Conservation (phyloP, 2,888 invertebrate genomes). For the Drosophila austrosaltans region DNA sequence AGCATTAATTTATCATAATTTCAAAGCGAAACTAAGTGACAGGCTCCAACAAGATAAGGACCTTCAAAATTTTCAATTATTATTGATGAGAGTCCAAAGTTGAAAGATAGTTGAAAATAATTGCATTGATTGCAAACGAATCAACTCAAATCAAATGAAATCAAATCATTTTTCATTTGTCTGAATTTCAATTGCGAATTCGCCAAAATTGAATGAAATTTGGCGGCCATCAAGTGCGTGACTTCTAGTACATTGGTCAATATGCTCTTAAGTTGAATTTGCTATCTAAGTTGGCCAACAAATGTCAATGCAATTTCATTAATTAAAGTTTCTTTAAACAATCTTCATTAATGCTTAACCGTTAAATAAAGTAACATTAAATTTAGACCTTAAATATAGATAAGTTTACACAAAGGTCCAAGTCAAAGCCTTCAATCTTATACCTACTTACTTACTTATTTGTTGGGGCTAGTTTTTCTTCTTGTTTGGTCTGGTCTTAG, state of each 20-base stretch:
- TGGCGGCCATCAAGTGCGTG: background rate
- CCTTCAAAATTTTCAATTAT: slow-evolving; percentile 63
- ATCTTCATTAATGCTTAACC: slow-evolving; percentile 49
- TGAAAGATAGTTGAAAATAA: slow-evolving; percentile 12
- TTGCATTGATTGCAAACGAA: slow-evolving; percentile 18
- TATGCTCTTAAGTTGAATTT: background rate
- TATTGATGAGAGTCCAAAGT: slow-evolving; percentile 57
- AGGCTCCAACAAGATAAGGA: slow-evolving; percentile 31
- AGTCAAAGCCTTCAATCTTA: background rate
- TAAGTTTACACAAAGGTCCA: background rate
- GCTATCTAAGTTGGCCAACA: background rate
- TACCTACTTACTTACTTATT: background rate
- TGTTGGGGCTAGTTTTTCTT: background rate
- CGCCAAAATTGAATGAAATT: background rate
- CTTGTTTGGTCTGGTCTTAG: slow-evolving; percentile 36
- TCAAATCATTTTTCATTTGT: slow-evolving; percentile 13
- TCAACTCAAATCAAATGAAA: background rate
- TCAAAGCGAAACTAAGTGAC: slow-evolving; percentile 35
- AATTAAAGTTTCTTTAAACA: slow-evolving; percentile 35
- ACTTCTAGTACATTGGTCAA: slow-evolving; percentile 4
- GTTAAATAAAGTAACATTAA: slow-evolving; percentile 55
- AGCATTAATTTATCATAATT: slow-evolving; percentile 71
- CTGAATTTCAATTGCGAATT: background rate
- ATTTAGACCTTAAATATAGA: slow-evolving; percentile 28
- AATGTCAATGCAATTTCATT: slow-evolving; percentile 4